These are phyloP conservation scores for Epizoanthus rinbou DNA, from an alignment of 92 coral and sea anemone genomes.

Conservation along the genomic window DNA sequence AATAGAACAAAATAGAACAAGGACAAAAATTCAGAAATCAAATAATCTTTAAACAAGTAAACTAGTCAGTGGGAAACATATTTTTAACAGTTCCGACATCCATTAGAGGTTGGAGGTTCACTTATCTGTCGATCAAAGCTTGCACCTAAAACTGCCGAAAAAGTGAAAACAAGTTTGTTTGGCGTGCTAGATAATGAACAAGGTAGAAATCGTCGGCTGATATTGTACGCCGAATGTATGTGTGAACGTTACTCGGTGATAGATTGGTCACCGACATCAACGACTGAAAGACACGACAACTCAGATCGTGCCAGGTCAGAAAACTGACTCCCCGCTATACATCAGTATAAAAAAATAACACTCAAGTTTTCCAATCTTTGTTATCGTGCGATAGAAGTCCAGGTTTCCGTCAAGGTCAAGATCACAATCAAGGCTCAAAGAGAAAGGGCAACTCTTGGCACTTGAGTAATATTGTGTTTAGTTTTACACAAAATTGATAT, in stretches of 20 bases:
- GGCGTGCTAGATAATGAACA: not conserved
- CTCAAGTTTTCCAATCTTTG: not conserved
- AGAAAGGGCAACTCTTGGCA: not conserved
- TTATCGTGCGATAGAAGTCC: not conserved
- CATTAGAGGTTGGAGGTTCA: too few relatives aligned
- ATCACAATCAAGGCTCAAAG: too few relatives aligned
- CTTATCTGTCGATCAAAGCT: slow-evolving; percentile 8
- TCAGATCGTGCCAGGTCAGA: too few relatives aligned
- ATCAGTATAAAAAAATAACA: too few relatives aligned
- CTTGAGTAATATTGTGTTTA: not conserved
- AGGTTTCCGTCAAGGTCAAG: slow-evolving; percentile 9
- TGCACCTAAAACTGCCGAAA: not conserved
- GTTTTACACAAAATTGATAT: not conserved
- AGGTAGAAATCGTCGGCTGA: not conserved
- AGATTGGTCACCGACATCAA: not conserved
- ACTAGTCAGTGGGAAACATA: too few relatives aligned
- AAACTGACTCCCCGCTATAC: too few relatives aligned
- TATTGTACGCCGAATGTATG: not conserved
- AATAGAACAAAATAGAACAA: not conserved
- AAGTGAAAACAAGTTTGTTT: not conserved
- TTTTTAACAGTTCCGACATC: too few relatives aligned
- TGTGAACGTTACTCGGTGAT: not conserved
- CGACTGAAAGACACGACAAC: too few relatives aligned
- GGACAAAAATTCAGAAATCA: not conserved
- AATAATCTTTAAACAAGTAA: not conserved